Conservation (phyloP, 2,113 vertebrate genomes). For the Triplophysa rosa region DNA sequence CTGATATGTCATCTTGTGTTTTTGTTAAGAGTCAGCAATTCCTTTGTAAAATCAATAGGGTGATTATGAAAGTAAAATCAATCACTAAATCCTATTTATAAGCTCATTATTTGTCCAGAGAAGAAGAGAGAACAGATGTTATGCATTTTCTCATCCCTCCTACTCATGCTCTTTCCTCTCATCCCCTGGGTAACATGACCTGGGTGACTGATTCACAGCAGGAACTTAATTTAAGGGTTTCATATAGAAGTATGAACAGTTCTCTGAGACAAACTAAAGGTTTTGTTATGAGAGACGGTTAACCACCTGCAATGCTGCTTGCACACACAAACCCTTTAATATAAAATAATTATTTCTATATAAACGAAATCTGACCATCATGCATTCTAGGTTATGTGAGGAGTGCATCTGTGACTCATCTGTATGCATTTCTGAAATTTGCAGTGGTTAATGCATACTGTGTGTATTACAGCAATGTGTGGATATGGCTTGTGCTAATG, state of each 20-base stretch:
- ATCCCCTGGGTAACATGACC: constrained; percentile 20
- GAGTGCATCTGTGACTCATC: too few relatives aligned
- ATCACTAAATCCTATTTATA: constrained; percentile 9
- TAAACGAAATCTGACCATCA: neutral
- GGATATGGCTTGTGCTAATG: too few relatives aligned
- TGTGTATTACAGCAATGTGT: too few relatives aligned
- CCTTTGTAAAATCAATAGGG: constrained; percentile 9
- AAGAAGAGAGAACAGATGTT: neutral
- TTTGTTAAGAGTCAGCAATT: neutral
- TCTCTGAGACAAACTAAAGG: neutral
- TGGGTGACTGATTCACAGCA: constrained; percentile 10
- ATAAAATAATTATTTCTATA: neutral
- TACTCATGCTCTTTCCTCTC: neutral
- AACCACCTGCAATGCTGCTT: neutral
- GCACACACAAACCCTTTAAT: neutral
- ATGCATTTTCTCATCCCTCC: neutral
- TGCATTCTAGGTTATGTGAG: too few relatives aligned
- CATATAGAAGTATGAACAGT: neutral
- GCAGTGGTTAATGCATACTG: too few relatives aligned
- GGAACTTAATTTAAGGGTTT: neutral
- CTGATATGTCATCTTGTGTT: constrained; percentile 30
- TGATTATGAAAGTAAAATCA: constrained; percentile 13
- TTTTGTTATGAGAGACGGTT: neutral
- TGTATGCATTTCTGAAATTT: too few relatives aligned
- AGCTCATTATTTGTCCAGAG: neutral